Percentiles rank a stretch among this genome's conserved stretches.
phyloP scores from a whole-genome alignment of 2,797 vertebrate genomes.

The Nannoperca australis region DNA sequence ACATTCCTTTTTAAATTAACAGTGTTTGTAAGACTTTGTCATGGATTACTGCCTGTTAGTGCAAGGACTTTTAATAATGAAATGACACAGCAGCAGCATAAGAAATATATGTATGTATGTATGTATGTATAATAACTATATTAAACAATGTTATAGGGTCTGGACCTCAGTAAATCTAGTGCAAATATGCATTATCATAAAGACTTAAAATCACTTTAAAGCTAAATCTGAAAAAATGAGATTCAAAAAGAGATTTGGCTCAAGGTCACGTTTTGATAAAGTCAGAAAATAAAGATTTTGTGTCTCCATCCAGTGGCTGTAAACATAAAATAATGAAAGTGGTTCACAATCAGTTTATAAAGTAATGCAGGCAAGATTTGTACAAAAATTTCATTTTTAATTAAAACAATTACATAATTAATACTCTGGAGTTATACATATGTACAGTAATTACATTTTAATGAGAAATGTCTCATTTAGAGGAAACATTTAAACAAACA shows the following conservation, averaged over 20 bases:
- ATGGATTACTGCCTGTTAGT: not conserved
- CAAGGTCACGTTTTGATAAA: not conserved
- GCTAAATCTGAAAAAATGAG: not conserved
- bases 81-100: not conserved
- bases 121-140: not conserved
- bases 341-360: not conserved
- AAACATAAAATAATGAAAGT: not conserved
- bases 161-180: not conserved
- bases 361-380: not conserved
- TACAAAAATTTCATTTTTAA: not conserved
- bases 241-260: not conserved
- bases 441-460: conserved; percentile 56
- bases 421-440: conserved; percentile 36
- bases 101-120: not conserved
- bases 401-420: conserved; percentile 26
- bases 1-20: too few species aligned
- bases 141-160: not conserved
- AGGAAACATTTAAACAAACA: conserved; percentile 9
- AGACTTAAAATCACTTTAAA: not conserved
- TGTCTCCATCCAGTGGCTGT: conserved; percentile 32
- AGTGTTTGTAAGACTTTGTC: not conserved
- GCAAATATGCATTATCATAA: not conserved
- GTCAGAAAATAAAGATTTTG: not conserved
- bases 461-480: conserved; percentile 8
- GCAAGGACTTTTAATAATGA: not conserved